phyloP scores from a whole-genome alignment of 2,888 invertebrate species.

The Embidobia sp. region DNA sequence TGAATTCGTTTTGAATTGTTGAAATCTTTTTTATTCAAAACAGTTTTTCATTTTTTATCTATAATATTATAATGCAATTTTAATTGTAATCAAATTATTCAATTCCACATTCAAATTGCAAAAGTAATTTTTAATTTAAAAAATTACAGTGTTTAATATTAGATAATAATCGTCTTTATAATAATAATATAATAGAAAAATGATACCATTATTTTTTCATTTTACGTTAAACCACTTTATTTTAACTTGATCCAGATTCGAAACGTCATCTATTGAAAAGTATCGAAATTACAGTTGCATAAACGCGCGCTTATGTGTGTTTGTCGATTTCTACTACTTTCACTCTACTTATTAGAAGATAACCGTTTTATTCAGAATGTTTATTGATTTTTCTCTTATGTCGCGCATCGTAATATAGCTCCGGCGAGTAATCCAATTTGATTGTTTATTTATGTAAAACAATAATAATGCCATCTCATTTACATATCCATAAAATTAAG shows the following conservation, averaged over 20 bases:
- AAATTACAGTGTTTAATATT: too few relatives aligned
- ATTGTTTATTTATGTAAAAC: neutral
- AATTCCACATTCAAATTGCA: too few relatives aligned
- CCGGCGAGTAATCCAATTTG: neutral
- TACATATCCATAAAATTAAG: neutral
- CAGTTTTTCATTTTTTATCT: too few relatives aligned
- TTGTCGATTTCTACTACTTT: slow-evolving; percentile 57
- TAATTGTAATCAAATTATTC: too few relatives aligned
- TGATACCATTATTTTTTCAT: too few relatives aligned
- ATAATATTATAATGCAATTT: too few relatives aligned
- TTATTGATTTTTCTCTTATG: slow-evolving; percentile 42
- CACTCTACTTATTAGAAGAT: slow-evolving; percentile 61
- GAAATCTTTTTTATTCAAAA: too few relatives aligned
- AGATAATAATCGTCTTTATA: too few relatives aligned
- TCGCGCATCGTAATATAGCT: neutral
- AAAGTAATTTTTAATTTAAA: too few relatives aligned
- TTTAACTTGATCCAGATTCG: slow-evolving; percentile 12
- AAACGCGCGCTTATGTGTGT: slow-evolving; percentile 38
- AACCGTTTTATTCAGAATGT: slow-evolving; percentile 45
- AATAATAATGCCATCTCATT: neutral
- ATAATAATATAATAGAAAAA: too few relatives aligned
- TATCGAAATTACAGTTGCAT: slow-evolving; percentile 47
- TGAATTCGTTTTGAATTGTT: too few relatives aligned
- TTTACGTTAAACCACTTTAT: neutral
- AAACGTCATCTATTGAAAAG: slow-evolving; percentile 30